These are phyloP conservation scores for Hyles lineata DNA, from an alignment of 2,888 invertebrate species.

Conservation along the genomic window DNA sequence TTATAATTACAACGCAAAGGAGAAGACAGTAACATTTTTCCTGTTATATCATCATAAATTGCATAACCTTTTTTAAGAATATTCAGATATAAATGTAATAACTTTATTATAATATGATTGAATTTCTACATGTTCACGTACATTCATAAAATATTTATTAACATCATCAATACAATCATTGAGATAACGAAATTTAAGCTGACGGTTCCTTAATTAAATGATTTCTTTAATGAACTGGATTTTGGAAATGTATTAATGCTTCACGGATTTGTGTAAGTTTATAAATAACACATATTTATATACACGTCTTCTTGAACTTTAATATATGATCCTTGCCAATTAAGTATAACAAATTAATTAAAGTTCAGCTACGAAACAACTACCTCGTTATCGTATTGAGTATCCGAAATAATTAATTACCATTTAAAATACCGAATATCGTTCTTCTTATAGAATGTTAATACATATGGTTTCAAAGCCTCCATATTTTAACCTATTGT, in stretches of 20 bases:
- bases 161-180: background rate
- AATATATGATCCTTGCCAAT: background rate
- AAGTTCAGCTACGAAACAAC: background rate
- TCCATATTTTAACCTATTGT: background rate
- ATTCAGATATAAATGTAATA: too few species aligned
- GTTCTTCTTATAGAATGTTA: background rate
- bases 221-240: too few species aligned
- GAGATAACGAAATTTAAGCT: background rate
- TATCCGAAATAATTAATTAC: background rate
- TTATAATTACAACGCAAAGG: too few species aligned
- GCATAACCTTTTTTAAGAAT: too few species aligned
- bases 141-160: too few species aligned
- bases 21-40: too few species aligned
- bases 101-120: too few species aligned
- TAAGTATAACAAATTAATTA: slow-evolving; percentile 4
- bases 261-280: background rate
- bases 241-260: background rate
- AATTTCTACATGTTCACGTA: too few species aligned
- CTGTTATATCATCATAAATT: too few species aligned
- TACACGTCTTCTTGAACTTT: background rate
- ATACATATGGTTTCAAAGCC: background rate
- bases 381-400: background rate
- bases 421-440: background rate
- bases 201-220: background rate
- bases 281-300: background rate